These are phyloP conservation scores for Hipposideros armiger DNA, from an alignment of 2,113 vertebrate species.

Conservation along the genomic window DNA sequence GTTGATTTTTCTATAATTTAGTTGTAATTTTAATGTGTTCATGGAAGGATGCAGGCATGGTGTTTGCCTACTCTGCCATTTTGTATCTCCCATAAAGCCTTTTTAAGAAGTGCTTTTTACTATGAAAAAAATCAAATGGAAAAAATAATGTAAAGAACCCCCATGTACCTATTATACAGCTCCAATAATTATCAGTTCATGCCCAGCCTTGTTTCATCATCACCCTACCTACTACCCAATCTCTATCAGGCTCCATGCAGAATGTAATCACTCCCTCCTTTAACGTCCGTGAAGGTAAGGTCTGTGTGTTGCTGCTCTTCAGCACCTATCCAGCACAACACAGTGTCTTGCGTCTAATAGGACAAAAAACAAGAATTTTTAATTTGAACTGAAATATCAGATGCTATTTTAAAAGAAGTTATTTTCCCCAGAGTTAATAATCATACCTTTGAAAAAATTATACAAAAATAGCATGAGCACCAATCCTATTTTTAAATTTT, in stretches of 20 bases:
- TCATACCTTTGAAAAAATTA: conserved; percentile 53
- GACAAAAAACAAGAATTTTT: background rate
- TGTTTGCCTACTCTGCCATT: too few species aligned
- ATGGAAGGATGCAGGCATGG: too few species aligned
- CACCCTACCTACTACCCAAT: background rate
- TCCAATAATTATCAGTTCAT: background rate
- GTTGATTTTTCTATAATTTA: too few species aligned
- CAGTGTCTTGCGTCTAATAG: background rate
- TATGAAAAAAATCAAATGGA: conserved; percentile 26
- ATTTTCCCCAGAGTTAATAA: conserved; percentile 52
- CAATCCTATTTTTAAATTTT: conserved; percentile 76
- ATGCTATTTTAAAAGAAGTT: conserved; percentile 46
- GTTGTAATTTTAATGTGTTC: too few species aligned
- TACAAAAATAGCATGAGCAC: conserved; percentile 57
- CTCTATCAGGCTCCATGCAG: background rate
- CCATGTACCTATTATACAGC: background rate
- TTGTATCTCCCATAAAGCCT: background rate
- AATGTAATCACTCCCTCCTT: background rate
- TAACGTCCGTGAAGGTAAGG: conserved; percentile 58
- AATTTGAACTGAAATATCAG: conserved; percentile 37
- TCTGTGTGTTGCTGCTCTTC: background rate
- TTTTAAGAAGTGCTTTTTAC: conserved; percentile 30
- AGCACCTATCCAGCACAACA: background rate
- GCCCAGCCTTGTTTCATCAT: background rate
- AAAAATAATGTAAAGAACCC: background rate